Base-by-base conservation (phyloP, 2,888 invertebrate genomes). In the Scotopteryx bipunctaria region DNA sequence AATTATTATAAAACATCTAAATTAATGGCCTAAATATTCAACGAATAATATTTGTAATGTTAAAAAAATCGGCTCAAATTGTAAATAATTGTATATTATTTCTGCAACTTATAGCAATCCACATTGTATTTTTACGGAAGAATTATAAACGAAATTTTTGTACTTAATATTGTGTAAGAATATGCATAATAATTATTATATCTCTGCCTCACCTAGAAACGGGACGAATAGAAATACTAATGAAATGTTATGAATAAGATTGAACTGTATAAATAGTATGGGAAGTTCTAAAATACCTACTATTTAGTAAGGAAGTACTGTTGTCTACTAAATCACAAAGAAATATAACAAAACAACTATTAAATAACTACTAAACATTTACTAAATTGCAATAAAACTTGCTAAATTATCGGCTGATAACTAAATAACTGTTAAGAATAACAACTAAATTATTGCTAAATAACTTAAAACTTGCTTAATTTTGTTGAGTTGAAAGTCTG, bases 211-310 rank as follows among this genome's bases (percentile, higher is more conserved):
- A 58, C 68, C 63, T 65, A 63, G 67, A 68, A 66, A 66, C 63
- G 77, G 77, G 78, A 81, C 71, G 77, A 73, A 81, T 74, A 74
- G 64, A 58, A 64, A 66, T 69, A 60, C 2, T 25, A 25, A 27
- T 23, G 64, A 65, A 57, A 61, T 81, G 77, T 83, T 72, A 67
- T 76, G 58, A 71, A 57, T 65, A 61, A 65, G 63, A 66, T 56
- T 63, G 68, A 64, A 59, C 60, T 83, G 82, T 81, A 82, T 76
- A 80, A 78, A 78, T 71, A 70, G 63, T 59, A 66, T 66, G 67
- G 61, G 66, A 48, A 55, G 59, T 58, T 65, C 61, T 63, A 63
- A 62, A 64, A 41, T 58, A 61, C 53, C 55, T 44, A 14, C 49
- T 59, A 59, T 63, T 57, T 55, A 65, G 62, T 66, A 64, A 65